A percentile compares a stretch with the other conserved stretches of the same genome.
Conservation (phyloP, 2,797 vertebrate genomes). For the Helostoma temminkii region DNA sequence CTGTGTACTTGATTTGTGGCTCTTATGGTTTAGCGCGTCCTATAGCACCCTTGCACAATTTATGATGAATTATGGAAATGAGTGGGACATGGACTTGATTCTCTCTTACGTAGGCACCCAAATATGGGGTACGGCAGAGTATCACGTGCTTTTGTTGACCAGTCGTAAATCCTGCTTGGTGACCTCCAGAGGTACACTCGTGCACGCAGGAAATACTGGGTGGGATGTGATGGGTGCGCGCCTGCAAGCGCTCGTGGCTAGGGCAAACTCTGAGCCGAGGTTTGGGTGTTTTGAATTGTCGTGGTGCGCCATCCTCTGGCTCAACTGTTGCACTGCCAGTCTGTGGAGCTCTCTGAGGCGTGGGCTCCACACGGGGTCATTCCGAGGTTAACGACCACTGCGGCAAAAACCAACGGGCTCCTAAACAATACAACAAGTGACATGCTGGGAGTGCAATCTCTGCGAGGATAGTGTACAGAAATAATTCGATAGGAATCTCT, state of each 20-base stretch:
- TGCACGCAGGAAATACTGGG: constrained; percentile 93
- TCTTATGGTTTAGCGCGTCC: constrained; percentile 99
- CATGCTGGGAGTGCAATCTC: constrained; percentile 74
- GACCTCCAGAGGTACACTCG: constrained; percentile 99
- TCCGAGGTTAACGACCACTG: constrained; percentile 95
- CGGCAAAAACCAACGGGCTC: constrained; percentile 85
- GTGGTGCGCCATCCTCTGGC: constrained; percentile 94
- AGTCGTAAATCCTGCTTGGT: constrained; percentile 99
- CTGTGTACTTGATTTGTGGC: constrained; percentile 99
- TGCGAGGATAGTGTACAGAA: constrained; percentile 42
- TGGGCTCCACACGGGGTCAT: constrained; percentile 88
- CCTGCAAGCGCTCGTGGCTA: constrained; percentile 67
- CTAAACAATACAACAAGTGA: constrained; percentile 81
- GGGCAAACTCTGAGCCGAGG: constrained; percentile 73
- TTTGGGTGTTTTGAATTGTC: constrained; percentile 84
- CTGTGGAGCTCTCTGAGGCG: constrained; percentile 75
- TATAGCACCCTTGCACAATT: constrained; percentile 99
- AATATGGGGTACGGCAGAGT: constrained; percentile 99
- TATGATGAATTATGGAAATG: constrained; percentile 99
- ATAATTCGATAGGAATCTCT: constrained; percentile 67
- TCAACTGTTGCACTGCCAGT: constrained; percentile 72
- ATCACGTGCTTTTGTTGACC: constrained; percentile 99
- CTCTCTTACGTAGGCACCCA: constrained; percentile 99
- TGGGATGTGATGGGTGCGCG: constrained; percentile 88
- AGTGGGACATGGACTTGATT: constrained; percentile 99